Percentiles rank a stretch among this genome's conserved stretches.
These are phyloP conservation scores for Trinectes maculatus DNA, from an alignment of 2,113 vertebrate species.

Conservation along the genomic window DNA sequence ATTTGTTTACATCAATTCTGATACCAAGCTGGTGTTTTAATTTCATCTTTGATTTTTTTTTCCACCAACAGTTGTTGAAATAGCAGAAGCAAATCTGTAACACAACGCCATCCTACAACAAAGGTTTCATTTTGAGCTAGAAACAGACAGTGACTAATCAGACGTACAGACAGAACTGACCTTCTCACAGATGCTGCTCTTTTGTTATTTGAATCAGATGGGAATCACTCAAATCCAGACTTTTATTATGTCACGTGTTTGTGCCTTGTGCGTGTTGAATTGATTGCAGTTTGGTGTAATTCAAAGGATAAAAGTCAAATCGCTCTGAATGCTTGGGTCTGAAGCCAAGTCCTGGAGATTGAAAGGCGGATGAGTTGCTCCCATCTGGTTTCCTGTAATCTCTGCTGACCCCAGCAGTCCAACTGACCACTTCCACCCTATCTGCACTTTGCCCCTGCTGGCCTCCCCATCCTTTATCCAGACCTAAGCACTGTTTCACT, in stretches of 20 bases:
- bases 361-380: slow-evolving; percentile 68
- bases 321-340: slow-evolving; percentile 29
- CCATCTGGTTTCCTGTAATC: slow-evolving; percentile 77
- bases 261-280: slow-evolving; percentile 9
- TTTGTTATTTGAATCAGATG: neutral
- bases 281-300: slow-evolving; percentile 35
- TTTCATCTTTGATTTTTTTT: slow-evolving; percentile 14
- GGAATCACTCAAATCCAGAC: slow-evolving; percentile 16
- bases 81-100: slow-evolving; percentile 15
- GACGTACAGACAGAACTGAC: slow-evolving; percentile 7
- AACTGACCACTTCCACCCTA: slow-evolving; percentile 62
- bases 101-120: neutral
- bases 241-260: slow-evolving; percentile 12
- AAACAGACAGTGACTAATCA: slow-evolving; percentile 17
- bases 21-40: neutral
- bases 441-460: slow-evolving; percentile 55
- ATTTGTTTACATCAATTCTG: slow-evolving; percentile 23
- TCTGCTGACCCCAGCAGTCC: slow-evolving; percentile 60
- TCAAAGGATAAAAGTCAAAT: slow-evolving; percentile 46
- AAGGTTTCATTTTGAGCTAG: slow-evolving; percentile 5
- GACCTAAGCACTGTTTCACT: slow-evolving; percentile 55
- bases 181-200: slow-evolving; percentile 40
- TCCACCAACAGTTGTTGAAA: slow-evolving; percentile 21
- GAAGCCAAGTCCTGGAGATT: slow-evolving; percentile 58
- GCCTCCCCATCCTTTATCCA: slow-evolving; percentile 60